A percentile compares a stretch with the other conserved stretches of the same genome.
These are phyloP conservation scores for Agrochola litura DNA, from an alignment of 2,888 invertebrate genomes.

Conservation along the genomic window DNA sequence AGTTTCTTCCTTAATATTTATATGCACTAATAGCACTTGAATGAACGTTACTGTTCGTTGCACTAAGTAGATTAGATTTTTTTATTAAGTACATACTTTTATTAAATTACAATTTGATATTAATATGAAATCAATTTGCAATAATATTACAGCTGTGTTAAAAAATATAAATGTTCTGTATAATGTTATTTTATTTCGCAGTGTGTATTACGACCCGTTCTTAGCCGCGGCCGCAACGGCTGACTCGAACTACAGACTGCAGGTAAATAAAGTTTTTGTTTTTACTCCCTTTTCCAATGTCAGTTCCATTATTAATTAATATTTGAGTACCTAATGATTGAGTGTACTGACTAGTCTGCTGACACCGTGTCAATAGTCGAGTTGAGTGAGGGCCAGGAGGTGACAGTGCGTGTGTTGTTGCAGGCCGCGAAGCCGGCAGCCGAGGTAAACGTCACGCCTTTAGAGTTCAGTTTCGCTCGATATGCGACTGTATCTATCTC, in stretches of 20 bases:
- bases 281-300: constrained; percentile 10
- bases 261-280: constrained; percentile 91
- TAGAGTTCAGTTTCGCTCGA: constrained; percentile 78
- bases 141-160: not conserved
- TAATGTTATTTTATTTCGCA: constrained; percentile 87
- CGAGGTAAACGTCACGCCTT: constrained; percentile 90
- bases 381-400: constrained; percentile 77
- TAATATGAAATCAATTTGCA: not conserved
- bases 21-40: constrained; percentile 62
- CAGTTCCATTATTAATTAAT: constrained; percentile 34
- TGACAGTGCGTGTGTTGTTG: constrained; percentile 90
- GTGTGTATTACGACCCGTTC: constrained; percentile 99
- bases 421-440: constrained; percentile 93
- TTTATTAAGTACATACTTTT: constrained; percentile 2
- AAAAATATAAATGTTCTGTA: constrained; percentile 37
- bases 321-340: constrained; percentile 26
- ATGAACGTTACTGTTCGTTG: constrained; percentile 54
- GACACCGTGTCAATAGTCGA: constrained; percentile 36
- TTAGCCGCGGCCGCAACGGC: constrained; percentile 96
- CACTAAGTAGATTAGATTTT: constrained; percentile 61
- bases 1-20: constrained; percentile 47
- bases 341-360: constrained; percentile 42
- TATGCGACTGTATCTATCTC: constrained; percentile 82
- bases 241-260: constrained; percentile 97
- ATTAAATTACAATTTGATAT: constrained; percentile 15